Base-by-base conservation (phyloP, 2,113 vertebrate genomes). In the Saguinus imperator region DNA sequence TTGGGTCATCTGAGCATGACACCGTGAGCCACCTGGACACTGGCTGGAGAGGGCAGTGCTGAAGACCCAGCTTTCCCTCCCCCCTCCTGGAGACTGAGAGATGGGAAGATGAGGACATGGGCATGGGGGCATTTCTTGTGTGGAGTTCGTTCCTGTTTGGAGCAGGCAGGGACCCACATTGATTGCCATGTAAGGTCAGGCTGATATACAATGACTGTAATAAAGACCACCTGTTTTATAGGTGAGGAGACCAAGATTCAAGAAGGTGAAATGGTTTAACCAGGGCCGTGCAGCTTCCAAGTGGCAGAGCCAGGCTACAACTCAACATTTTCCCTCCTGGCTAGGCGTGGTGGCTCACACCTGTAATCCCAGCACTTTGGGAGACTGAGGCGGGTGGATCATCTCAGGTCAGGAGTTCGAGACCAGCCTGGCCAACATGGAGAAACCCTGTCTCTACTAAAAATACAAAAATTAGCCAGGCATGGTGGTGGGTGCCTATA, bases 71-170 rank as follows among this genome's bases (percentile, higher is more conserved):
- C 48, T 45, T 29, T 23, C 17, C 79, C 45, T 68, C 87, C 18
- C 52, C 52, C 48, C 1, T 64, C 43, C n/a, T 61, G 13, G 61
- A 81, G 13, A 70, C 57, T 18, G 3, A 55, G 27, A 17, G 20
- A 8, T n/a, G 27, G 6, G 43, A 81, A 50, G 66, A 70, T 16
- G 40, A 70, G 55, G 68, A 45, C n/a, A 20, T 3, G 17, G 16
- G 18, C 12, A 3, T 0, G 5, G 23, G 21, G n/a, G 10, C n/a
- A 17, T 35, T n/a, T 76, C 82, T 68, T 58, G 32, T 0, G 5
- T 18, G n/a, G 32, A 2, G 3, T 55, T 89, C 61, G 9, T 73
- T 68, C 57, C 35, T 29, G 27, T 80, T 66, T 3, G 3, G 45
- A 61, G 45, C 21, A 9, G 52, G 45, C 84, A 18, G 84, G 70